A percentile compares a stretch with the other conserved stretches of the same genome.
These are phyloP conservation scores for Matsumurasca onukii DNA, from an alignment of 1,140 invertebrate species.

Conservation along the genomic window DNA sequence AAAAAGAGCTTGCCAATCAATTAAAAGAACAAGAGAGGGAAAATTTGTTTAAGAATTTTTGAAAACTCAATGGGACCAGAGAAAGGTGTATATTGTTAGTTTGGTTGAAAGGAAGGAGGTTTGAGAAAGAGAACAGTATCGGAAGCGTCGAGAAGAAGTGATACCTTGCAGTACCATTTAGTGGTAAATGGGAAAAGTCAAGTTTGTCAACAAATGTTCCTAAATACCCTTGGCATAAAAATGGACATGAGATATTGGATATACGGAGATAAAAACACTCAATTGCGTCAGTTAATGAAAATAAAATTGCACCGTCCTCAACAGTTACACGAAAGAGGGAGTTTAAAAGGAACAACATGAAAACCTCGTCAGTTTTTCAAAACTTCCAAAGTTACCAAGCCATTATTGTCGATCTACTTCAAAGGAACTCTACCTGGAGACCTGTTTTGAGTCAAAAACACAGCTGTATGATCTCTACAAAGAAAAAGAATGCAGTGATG, in stretches of 20 bases:
- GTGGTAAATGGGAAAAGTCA: conserved; percentile 8
- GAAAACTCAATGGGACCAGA: conserved; percentile 21
- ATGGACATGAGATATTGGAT: conserved; percentile 23
- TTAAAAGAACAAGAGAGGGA: conserved; percentile 11
- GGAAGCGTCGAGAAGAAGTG: conserved; percentile 25
- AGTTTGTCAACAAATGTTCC: conserved; percentile 27
- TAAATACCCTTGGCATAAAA: conserved; percentile 29
- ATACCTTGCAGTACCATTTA: conserved; percentile 19
- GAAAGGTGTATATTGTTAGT: conserved; percentile 27
- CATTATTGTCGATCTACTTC: conserved; percentile 38
- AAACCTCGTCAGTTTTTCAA: conserved; percentile 18
- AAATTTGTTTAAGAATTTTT: too few species aligned
- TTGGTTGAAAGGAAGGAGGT: conserved; percentile 20
- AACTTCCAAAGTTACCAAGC: conserved; percentile 36
- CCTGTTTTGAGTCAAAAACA: conserved; percentile 33
- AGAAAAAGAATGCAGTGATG: conserved; percentile 20
- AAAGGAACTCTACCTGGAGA: conserved; percentile 37
- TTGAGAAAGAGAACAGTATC: conserved; percentile 16
- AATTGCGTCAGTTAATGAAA: conserved; percentile 12
- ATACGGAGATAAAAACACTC: conserved; percentile 19
- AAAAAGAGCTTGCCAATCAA: not conserved
- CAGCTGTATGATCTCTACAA: conserved; percentile 35
- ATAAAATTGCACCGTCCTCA: conserved; percentile 24
- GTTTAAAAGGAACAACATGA: not conserved
- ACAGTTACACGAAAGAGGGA: not conserved